Evolutionary conservation across 2,888 invertebrate species (phyloP).

Genomic region (Beris morrisii): DNA sequence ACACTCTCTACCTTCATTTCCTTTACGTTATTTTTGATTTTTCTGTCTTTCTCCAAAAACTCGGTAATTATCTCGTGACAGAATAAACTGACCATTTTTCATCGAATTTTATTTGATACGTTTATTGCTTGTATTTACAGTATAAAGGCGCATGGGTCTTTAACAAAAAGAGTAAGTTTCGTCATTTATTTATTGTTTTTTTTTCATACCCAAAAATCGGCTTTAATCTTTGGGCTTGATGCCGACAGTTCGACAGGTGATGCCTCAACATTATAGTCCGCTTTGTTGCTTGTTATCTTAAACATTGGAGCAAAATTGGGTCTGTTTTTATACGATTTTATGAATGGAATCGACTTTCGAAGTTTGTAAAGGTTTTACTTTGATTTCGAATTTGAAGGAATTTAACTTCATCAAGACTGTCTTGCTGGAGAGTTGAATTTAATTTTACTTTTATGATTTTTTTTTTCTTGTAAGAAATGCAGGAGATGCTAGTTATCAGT

Average conservation of each 20-base stretch:
- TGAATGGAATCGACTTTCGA: too few relatives aligned
- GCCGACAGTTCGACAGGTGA: conserved; percentile 31
- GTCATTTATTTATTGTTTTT: not conserved
- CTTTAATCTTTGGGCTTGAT: conserved; percentile 30
- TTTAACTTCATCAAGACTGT: too few relatives aligned
- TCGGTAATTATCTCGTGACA: conserved; percentile 24
- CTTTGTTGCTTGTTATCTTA: too few relatives aligned
- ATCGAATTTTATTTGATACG: conserved; percentile 14
- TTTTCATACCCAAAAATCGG: conserved; percentile 1
- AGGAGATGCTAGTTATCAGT: too few relatives aligned
- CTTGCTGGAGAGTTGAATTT: too few relatives aligned
- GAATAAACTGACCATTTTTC: conserved; percentile 20
- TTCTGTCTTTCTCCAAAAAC: not conserved
- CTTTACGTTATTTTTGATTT: not conserved
- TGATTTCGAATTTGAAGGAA: too few relatives aligned
- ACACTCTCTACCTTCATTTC: not conserved
- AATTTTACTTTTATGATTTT: too few relatives aligned
- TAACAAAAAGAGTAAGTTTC: not conserved
- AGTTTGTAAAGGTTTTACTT: too few relatives aligned
- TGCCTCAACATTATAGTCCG: conserved; percentile 12
- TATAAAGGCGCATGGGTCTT: not conserved
- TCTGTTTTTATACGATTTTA: too few relatives aligned
- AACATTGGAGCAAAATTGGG: too few relatives aligned
- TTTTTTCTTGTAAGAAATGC: too few relatives aligned
- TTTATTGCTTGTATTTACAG: not conserved